Evolutionary conservation across 1,140 invertebrate species (phyloP), one percentile per base, ranked within the genome.

Genomic region (Penaeus chinensis): DNA sequence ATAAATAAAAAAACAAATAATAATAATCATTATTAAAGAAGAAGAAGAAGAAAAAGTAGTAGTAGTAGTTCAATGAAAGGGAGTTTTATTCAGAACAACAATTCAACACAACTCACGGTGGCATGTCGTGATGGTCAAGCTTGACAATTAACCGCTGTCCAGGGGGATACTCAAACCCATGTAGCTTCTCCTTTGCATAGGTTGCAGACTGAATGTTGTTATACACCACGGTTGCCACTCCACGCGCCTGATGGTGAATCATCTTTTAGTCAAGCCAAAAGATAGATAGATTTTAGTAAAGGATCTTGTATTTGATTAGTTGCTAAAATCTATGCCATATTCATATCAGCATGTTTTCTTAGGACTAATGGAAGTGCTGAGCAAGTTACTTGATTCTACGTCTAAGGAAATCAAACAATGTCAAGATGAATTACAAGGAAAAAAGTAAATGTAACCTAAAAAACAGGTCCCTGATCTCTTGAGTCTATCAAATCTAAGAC

Each of bases 131-230:
- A 60, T 82, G 78, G 84, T 95, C 95, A 22, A 95, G 94, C 91
- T 95, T 95, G 0, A 97, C 95, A 90, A 96, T 95, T 88, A 97
- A 93, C 65, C 95, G 93, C 89, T 96, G 95, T 20, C 96, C 96
- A 54, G 95, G 95, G 0, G 96, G 96, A 93, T 97, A 98, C 92
- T 98, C 96, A 92, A 97, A 96, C 1, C 96, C 96, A 92, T 97
- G 95, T 37, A 97, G 93, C 92, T 97, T 97, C 90, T 96, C 96
- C 90, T 94, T 94, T 18, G 94, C 96, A 93, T 97, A 96, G 0
- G 95, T 94, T 4, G 96, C 96, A 89, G 95, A 95, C 91, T 95
- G 95, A 0, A 95, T 93, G 91, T 94, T 95, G 76, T 94, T 94
- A 91, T 96, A 97, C 5, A 96, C 94, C 13, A 96, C 96, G 63